Base-by-base conservation (phyloP, 2,888 invertebrate genomes). In the Seira sanloemensis region DNA sequence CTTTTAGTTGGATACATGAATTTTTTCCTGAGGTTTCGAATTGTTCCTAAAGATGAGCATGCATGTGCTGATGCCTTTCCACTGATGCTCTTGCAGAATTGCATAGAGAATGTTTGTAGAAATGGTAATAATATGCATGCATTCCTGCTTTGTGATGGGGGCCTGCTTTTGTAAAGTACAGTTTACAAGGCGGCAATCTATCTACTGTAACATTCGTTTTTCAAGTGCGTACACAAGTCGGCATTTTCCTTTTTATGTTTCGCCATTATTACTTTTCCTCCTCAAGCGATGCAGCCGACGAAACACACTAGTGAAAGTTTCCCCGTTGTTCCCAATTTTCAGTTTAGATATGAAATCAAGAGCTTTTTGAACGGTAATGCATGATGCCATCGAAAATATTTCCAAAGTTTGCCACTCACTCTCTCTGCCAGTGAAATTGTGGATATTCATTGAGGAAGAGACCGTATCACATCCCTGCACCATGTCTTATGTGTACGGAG, bases 241-340 rank as follows among this genome's bases (percentile, higher is more conserved):
- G 66, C 75, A 37, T 46, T 71, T 24, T 46, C 26, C 50, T 58
- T 76, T 76, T 67, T 76, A 66, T 67, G 75, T 76, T 18, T 12
- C 75, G 75, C 67, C 75, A 76, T 76, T 76, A 76, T 76, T 76
- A 76, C 75, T 76, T 76, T 76, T 76, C 66, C 66, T 72, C 19
- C 72, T 72, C 72, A 12, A 12, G 50, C 50, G 2, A 50, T 7
- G 16, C n/a, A 16, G 16, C 16, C 12, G 37, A 50, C n/a, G n/a
- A n/a, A n/a, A n/a, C n/a, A n/a, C n/a, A n/a, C n/a, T n/a, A n/a
- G n/a, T n/a, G n/a, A n/a, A n/a, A n/a, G n/a, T n/a, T n/a, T n/a
- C n/a, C n/a, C n/a, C n/a, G n/a, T n/a, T n/a, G n/a, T n/a, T n/a
- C n/a, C n/a, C n/a, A n/a, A n/a, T n/a, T n/a, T n/a, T n/a, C n/a